Base-by-base conservation (phyloP, 2,113 vertebrate genomes). In the Cygnus atratus region DNA sequence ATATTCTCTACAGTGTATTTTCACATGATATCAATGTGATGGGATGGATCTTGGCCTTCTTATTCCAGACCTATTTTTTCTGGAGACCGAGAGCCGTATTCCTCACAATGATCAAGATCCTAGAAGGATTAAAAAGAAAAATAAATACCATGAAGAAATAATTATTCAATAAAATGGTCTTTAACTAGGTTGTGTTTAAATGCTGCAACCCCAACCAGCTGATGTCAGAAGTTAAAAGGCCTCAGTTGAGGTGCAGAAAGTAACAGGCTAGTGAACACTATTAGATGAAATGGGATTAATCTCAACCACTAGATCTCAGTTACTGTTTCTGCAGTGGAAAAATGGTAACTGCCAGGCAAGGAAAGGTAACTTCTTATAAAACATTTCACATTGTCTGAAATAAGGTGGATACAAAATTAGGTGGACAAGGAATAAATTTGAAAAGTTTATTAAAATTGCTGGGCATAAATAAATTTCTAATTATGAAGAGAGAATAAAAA, bases 21-120 rank as follows among this genome's bases (percentile, higher is more conserved):
- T 78, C 91, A 93, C 58, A 89, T 87, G 80, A 31, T 73, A 87
- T n/a, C 74, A 79, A 16, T 72, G 58, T 87, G 70, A 89, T 61
- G 14, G 57, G 39, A 52, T 37, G 33, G 29, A 78, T 1, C 3
- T 48, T 91, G 78, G 48, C 52, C 7, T 71, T 75, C 52, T 67
- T 74, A 72, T 48, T 5, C 18, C 21, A 66, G 9, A 4, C 5
- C 5, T 77, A 16, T 74, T 93, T 55, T 37, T 84, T 12, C 28
- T 62, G 37, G 48, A 88, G 29, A 73, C n/a, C 6, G 62, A 52
- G 7, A 91, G 8, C 6, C 31, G 19, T 26, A n/a, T 58, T 84
- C 18, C 18, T 48, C n/a, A 41, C 9, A 9, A 84, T 78, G 61
- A 46, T 2, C 6, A 41, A 67, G 29, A 52, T 57, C 35, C 19